Evolutionary conservation across 2,888 invertebrate genomes (phyloP), one percentile per base, ranked within the genome.

Genomic region (Hirudinaria manillensis): DNA sequence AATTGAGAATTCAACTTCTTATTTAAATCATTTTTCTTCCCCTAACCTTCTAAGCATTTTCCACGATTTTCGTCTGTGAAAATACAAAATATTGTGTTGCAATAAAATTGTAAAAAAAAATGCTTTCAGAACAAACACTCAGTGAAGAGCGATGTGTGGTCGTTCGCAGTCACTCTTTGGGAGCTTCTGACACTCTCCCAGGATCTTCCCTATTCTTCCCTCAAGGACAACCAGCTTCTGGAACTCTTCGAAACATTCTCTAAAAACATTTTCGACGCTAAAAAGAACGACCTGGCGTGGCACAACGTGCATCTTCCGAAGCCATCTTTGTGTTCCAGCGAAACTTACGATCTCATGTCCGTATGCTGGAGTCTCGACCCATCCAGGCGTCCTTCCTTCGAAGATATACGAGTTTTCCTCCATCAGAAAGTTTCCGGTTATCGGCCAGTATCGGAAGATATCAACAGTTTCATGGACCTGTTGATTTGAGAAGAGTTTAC

Each of bases 321-420:
- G 36, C 68, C 68, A 34, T 24, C n/a, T 10, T 16, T 68, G 32
- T 68, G 68, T 32, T 68, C 68, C 2, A 68, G 68, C 68, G 68
- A 68, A 16, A 68, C 36, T n/a, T 68, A 68, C 68, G 68, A 68
- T 36, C 36, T 68, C 29, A 68, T 68, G 68, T n/a, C n/a, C 21
- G 68, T 34, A 2, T 68, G 68, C 36, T 68, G 68, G 68, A 34
- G 34, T n/a, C 32, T 34, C 36, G 68, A 68, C 32, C 68, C 34
- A 29, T n/a, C 21, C 32, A 34, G n/a, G 36, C n/a, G 68, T 24
- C 68, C 68, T 6, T 34, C 32, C 16, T 32, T 36, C 68, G 36
- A 36, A 68, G 68, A 68, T 32, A 36, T 68, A n/a, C 36, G 36
- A 10, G 6, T 32, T 32, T 68, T 68, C 32, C 36, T 68, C 34